Base-by-base conservation (phyloP, 2,888 invertebrate genomes). In the Cryptus viduatorius region DNA sequence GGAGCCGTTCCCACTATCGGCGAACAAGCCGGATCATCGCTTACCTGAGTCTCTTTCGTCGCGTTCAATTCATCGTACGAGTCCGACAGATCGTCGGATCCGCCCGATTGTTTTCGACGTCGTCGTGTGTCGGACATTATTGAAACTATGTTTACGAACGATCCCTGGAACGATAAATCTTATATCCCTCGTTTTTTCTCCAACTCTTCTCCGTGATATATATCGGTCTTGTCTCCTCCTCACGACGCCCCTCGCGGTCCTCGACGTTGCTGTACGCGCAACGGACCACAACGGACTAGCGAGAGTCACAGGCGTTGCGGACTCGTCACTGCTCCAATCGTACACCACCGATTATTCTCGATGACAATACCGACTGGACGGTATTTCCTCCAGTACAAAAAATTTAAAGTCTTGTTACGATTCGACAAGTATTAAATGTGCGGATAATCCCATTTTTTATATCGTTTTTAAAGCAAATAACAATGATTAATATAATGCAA, bases 31-130 rank as follows among this genome's bases (percentile, higher is more conserved):
- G 61, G 44, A 16, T 44, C 65, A 67, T 50, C 48, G 86, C 88
- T 91, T 89, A 93, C 93, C 91, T 92, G 93, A n/a, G 91, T 92
- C 83, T 92, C 93, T 84, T 92, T 93, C 64, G 93, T 91, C 37
- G 89, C 89, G 80, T 92, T 93, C 65, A 92, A 87, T 61, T 93
- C 93, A 42, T 93, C 93, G 85, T 89, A 91, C 14, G 93, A 93
- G 56, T 92, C 93, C 16, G 93, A 93, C 10, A 92, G 89, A 85
- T 93, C 93, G 83, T 93, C 93, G 12, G 93, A 93, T 76, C 90
- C 92, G 37, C 91, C 92, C 56, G 93, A 93, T 76, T 92, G 90
- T 83, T 92, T 90, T 82, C 93, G 93, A 87, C 93, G 93, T 83
- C 87, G 73, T 82, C 93, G 90, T 64, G 89, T 89, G 86, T 93